Evolutionary conservation across 1,140 invertebrate genomes (phyloP).

Genomic region (Camponotus pennsylvanicus): DNA sequence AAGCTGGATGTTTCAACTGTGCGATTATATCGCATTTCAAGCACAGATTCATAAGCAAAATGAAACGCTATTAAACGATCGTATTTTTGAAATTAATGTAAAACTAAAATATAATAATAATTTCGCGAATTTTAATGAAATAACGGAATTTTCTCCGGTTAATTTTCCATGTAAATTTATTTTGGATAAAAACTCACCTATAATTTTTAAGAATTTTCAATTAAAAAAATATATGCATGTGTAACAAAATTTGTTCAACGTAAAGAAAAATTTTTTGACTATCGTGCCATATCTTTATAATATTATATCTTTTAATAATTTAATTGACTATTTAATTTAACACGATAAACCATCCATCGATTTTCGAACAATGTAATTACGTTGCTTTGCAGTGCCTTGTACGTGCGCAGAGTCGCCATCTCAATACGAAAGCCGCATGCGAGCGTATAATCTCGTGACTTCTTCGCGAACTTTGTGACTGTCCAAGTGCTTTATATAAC

Average conservation of each 20-base stretch:
- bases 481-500: constrained; percentile 78
- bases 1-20: neutral
- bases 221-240: neutral
- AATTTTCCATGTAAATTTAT: neutral
- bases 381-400: constrained; percentile 60
- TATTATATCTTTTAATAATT: neutral
- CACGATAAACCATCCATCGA: neutral
- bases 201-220: neutral
- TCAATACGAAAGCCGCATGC: constrained; percentile 21
- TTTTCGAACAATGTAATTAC: constrained; percentile 3
- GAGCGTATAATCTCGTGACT: constrained; percentile 14
- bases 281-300: neutral
- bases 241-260: too few species aligned
- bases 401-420: constrained; percentile 3
- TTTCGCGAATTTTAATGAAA: neutral
- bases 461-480: constrained; percentile 42
- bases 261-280: too few species aligned
- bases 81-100: neutral
- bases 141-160: neutral
- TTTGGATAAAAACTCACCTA: neutral
- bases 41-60: neutral
- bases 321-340: constrained; percentile 1
- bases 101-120: too few species aligned
- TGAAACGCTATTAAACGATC: neutral
- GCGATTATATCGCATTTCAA: neutral